A percentile compares a stretch with the other conserved stretches of the same genome.
These are phyloP conservation scores for Pagetopsis macropterus DNA, from an alignment of 2,797 vertebrate genomes.

Conservation along the genomic window DNA sequence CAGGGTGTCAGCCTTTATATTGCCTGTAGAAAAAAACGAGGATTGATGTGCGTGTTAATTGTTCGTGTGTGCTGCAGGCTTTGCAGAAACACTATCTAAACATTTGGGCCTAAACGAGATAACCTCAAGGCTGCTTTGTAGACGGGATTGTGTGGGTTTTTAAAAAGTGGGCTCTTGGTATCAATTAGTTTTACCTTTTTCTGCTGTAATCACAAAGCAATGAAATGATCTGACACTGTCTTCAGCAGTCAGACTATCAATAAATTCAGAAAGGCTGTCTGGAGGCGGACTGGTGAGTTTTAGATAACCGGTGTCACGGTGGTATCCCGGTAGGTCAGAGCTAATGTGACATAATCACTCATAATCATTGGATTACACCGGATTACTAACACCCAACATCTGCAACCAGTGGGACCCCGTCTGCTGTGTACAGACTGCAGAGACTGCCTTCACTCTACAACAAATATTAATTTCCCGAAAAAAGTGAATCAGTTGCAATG, in stretches of 20 bases:
- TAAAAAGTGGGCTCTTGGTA: slow-evolving; percentile 28
- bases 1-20: slow-evolving; percentile 78
- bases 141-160: background rate
- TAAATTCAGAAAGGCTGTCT: slow-evolving; percentile 37
- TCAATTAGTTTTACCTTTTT: slow-evolving; percentile 27
- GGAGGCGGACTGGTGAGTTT: slow-evolving; percentile 15
- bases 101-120: slow-evolving; percentile 65
- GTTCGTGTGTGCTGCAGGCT: slow-evolving; percentile 45
- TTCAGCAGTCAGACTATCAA: slow-evolving; percentile 28
- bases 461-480: slow-evolving; percentile 18
- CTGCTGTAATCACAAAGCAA: slow-evolving; percentile 37
- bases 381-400: slow-evolving; percentile 71
- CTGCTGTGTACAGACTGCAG: slow-evolving; percentile 27
- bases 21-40: slow-evolving; percentile 64
- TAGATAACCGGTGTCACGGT: slow-evolving; percentile 49
- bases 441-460: slow-evolving; percentile 32
- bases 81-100: slow-evolving; percentile 53
- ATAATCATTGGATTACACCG: slow-evolving; percentile 77
- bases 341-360: slow-evolving; percentile 71
- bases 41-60: slow-evolving; percentile 75
- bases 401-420: slow-evolving; percentile 56
- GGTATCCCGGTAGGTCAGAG: slow-evolving; percentile 54
- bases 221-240: slow-evolving; percentile 31
- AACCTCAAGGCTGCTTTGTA: slow-evolving; percentile 47
- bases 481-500: slow-evolving; percentile 13